Percentiles rank a stretch among this genome's conserved stretches.
phyloP scores from a whole-genome alignment of 2,888 invertebrate species.

The Acleris holmiana region DNA sequence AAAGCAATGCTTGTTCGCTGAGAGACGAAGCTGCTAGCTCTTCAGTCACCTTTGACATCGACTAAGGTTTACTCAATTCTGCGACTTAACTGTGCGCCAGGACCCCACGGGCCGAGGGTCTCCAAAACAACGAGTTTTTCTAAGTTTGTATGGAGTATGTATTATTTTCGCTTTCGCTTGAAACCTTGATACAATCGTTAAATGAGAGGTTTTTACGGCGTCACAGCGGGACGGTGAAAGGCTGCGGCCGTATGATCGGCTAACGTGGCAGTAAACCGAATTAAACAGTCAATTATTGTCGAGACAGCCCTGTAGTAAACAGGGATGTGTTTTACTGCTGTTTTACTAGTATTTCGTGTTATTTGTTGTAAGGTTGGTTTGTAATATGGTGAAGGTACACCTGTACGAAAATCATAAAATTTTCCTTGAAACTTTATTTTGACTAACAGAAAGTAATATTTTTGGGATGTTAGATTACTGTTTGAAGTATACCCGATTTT shows the following conservation, averaged over 20 bases:
- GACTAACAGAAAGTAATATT: no score
- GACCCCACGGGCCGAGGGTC: not conserved
- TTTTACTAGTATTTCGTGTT: not conserved
- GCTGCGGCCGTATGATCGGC: conserved; percentile 59
- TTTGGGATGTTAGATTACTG: no score
- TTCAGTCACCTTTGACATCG: no score
- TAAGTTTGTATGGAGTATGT: not conserved
- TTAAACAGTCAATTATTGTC: conserved; percentile 29
- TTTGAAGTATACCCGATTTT: no score
- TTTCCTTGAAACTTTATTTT: no score
- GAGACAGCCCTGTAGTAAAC: conserved; percentile 10
- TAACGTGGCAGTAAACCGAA: conserved; percentile 43
- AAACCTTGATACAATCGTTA: not conserved
- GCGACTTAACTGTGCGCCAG: no score
- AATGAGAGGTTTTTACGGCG: conserved; percentile 55
- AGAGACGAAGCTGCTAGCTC: no score
- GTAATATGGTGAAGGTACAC: no score
- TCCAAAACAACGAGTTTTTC: not conserved
- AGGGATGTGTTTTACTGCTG: conserved; percentile 1
- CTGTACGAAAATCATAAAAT: no score
- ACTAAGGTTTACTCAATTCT: no score
- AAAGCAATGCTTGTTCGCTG: no score
- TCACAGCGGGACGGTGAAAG: conserved; percentile 52
- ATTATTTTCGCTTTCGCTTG: not conserved
- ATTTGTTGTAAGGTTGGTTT: not conserved